A percentile compares a stretch with the other conserved stretches of the same genome.
phyloP scores from a whole-genome alignment of 2,113 vertebrate species.

The Clarias batrachus region DNA sequence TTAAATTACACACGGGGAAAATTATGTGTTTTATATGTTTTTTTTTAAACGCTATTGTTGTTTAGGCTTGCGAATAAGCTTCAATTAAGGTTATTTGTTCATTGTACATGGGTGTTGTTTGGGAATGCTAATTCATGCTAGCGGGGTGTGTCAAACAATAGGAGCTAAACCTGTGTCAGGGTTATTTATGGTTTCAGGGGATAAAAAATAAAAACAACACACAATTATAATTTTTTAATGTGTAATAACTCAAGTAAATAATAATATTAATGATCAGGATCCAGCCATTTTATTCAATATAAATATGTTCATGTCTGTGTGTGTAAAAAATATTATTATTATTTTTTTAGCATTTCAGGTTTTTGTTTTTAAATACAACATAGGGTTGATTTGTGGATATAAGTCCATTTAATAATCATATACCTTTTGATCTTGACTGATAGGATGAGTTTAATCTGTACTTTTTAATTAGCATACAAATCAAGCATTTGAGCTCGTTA shows the following conservation, averaged over 20 bases:
- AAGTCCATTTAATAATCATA: too few relatives aligned
- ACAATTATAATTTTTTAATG: neutral
- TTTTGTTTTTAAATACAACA: too few relatives aligned
- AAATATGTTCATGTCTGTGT: too few relatives aligned
- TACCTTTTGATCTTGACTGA: too few relatives aligned
- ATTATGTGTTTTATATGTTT: too few relatives aligned
- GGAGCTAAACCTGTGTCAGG: neutral
- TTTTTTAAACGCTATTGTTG: too few relatives aligned
- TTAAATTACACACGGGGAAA: neutral
- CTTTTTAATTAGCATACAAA: neutral
- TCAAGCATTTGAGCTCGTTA: neutral
- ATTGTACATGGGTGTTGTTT: neutral
- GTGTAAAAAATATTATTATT: too few relatives aligned
- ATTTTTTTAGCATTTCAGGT: too few relatives aligned
- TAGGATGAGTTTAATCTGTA: neutral
- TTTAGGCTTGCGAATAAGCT: neutral
- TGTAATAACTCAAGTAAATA: neutral
- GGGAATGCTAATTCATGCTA: conserved; percentile 3
- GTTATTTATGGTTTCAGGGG: neutral
- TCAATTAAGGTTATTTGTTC: neutral
- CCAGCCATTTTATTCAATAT: too few relatives aligned
- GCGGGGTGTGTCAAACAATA: conserved; percentile 35
- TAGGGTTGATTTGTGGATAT: too few relatives aligned
- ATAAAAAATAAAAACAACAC: neutral
- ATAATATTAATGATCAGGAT: neutral